These are phyloP conservation scores for Xanthorhoe spadicearia DNA, from an alignment of 2,888 invertebrate genomes.

Conservation along the genomic window DNA sequence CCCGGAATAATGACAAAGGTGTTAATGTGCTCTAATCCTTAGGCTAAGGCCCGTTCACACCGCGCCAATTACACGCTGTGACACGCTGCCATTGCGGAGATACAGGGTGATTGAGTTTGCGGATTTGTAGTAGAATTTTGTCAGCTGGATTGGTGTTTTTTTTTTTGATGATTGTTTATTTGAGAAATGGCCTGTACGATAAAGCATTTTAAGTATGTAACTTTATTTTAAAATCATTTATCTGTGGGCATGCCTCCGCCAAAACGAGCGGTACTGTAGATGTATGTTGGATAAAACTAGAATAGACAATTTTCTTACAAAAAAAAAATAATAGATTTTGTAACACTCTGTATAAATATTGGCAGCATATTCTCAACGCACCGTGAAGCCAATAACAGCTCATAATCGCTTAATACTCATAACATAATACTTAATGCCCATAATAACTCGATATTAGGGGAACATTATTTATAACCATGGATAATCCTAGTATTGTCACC, in stretches of 20 bases:
- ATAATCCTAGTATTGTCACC: conserved; percentile 25
- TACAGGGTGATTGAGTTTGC: conserved; percentile 33
- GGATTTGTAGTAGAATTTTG: background rate
- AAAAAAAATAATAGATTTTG: no score
- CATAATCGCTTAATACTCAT: conserved; percentile 36
- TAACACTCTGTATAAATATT: conserved; percentile 36
- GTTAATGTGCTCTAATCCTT: conserved; percentile 45
- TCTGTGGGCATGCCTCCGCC: no score
- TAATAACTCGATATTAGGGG: conserved; percentile 24
- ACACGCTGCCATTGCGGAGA: conserved; percentile 36
- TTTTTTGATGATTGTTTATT: background rate
- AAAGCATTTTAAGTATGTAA: no score
- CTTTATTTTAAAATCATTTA: no score
- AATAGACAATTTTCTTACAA: no score
- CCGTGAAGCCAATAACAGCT: conserved; percentile 34
- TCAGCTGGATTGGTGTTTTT: background rate
- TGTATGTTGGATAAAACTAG: no score
- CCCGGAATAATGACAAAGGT: conserved; percentile 36
- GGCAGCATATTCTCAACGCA: conserved; percentile 39
- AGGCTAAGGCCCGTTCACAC: conserved; percentile 42
- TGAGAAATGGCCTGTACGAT: no score
- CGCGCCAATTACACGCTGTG: conserved; percentile 46
- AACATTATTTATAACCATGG: conserved; percentile 25
- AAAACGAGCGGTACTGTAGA: no score
- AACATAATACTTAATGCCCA: conserved; percentile 11